Percentiles rank a stretch among this genome's conserved stretches.
Conservation (phyloP, 1,140 invertebrate genomes). For the Meloidogyne floridensis region DNA sequence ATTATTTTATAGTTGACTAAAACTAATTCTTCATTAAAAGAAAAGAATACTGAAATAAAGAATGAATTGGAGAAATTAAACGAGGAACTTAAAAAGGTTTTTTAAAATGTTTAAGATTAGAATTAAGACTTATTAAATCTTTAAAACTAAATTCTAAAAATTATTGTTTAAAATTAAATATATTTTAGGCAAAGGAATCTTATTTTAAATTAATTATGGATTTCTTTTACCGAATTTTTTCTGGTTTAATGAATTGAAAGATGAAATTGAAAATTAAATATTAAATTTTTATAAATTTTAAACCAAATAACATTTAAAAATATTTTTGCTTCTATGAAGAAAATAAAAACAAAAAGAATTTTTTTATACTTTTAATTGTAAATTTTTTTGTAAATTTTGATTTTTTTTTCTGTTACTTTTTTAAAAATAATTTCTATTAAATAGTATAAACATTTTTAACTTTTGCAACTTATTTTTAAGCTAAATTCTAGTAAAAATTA, state of each 20-base stretch:
- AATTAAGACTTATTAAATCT: neutral
- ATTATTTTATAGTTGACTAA: neutral
- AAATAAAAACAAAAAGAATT: neutral
- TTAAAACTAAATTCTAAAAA: neutral
- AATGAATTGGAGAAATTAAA: neutral
- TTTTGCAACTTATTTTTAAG: too few species aligned
- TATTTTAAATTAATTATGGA: slow-evolving; percentile 1
- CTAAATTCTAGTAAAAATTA: too few species aligned
- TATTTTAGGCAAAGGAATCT: neutral
- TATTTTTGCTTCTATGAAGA: neutral
- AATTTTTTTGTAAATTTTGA: too few species aligned
- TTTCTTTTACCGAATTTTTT: neutral
- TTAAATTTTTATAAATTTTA: too few species aligned
- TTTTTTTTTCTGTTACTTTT: neutral
- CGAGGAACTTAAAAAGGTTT: neutral
- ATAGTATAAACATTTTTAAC: too few species aligned
- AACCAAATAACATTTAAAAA: neutral
- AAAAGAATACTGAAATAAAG: neutral
- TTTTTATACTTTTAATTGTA: too few species aligned
- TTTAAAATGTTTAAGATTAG: neutral
- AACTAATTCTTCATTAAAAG: neutral
- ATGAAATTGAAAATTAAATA: neutral
- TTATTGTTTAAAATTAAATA: neutral
- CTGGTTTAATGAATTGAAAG: neutral
- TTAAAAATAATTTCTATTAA: neutral